Base-by-base conservation (phyloP, 2,888 invertebrate species). In the Synergus japonicus region DNA sequence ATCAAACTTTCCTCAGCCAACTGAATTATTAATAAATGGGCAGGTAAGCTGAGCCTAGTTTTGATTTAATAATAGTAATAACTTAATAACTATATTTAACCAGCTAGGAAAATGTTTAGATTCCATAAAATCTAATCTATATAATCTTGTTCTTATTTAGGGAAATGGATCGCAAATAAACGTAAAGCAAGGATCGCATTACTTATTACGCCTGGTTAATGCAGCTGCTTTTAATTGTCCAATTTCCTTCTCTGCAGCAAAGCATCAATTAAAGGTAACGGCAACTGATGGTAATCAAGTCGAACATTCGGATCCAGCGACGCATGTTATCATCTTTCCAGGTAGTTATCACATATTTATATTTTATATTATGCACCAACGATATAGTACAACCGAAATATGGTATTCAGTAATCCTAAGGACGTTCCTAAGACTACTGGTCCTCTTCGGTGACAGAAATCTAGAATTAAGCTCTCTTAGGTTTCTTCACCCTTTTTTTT, bases 21-120 rank as follows among this genome's bases (percentile, higher is more conserved):
- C 90, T 76, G 86, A 90, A 29, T 86, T 94, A 3, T 85, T 92
- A 65, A 90, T 94, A 41, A 94, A 94, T 86, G 93, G 93, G 9
- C 91, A 89, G 85, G 90, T 90, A 85, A 78, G 29, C 43, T 2
- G 12, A 18, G 37, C 9, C 13, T 66, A 43, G 8, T 66, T 43
- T 15, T 29, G 29, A 46, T 46, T 46, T 10, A 1, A 46, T 12
- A 46, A 12, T 29, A 3, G 29, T 29, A 3, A 29, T 29, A 29
- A 29, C 3, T 29, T 29, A 3, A 29, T 29, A 29, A 29, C 46
- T 46, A 46, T 37, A 37, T 37, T 37, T 37, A 7, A 37, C 37
- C 37, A 37, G 37, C 37, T 37, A 37, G 5, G 37, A 37, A 37
- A 37, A 37, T 37, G 37, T 37, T 37, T 37, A 37, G 37, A 37